Conservation (phyloP, 2,797 vertebrate genomes). For the Sciurus carolinensis region DNA sequence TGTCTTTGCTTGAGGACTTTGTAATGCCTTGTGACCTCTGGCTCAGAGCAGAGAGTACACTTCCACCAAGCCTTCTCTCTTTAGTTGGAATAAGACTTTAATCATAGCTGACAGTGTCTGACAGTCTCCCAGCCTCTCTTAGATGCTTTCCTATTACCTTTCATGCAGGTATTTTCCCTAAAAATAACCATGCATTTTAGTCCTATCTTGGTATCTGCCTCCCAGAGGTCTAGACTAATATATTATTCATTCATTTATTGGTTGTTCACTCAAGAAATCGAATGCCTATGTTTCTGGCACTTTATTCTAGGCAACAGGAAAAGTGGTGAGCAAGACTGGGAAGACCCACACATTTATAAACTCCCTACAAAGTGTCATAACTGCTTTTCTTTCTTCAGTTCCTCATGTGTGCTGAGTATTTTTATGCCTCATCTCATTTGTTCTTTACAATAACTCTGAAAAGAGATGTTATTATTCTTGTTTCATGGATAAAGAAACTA, state of each 20-base stretch:
- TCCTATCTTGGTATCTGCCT: background rate
- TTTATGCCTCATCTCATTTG: background rate
- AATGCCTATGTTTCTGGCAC: background rate
- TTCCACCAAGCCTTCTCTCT: background rate
- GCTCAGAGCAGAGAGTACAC: background rate
- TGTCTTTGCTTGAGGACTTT: background rate
- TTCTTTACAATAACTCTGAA: background rate
- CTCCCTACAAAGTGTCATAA: no score
- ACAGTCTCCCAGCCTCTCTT: background rate
- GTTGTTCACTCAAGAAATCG: background rate
- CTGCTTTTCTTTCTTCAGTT: background rate
- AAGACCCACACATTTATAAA: fast-evolving
- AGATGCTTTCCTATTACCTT: background rate
- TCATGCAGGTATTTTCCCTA: background rate
- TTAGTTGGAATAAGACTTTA: background rate
- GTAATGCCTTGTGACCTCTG: no score
- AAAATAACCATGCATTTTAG: background rate
- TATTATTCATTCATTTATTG: constrained; percentile 1
- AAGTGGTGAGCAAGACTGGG: background rate
- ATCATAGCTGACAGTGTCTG: background rate
- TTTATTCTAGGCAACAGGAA: background rate
- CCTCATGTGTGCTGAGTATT: background rate
- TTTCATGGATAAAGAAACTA: background rate
- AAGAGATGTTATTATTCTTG: background rate
- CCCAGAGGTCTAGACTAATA: background rate